A percentile compares a stretch with the other conserved stretches of the same genome.
These are phyloP conservation scores for Drosophila affinis DNA, from an alignment of 2,888 invertebrate species.

Conservation along the genomic window DNA sequence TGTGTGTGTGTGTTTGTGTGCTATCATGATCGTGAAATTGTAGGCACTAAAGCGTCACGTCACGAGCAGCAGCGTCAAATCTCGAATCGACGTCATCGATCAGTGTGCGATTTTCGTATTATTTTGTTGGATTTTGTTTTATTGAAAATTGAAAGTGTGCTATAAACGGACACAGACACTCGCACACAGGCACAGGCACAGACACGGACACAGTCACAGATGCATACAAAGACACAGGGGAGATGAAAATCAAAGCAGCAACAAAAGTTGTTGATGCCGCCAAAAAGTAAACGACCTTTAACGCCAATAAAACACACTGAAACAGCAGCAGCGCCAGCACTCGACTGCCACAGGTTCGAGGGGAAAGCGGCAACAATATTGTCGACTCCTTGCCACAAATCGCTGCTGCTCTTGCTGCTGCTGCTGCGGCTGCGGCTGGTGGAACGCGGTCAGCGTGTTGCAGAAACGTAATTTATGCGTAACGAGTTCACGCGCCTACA, in stretches of 20 bases:
- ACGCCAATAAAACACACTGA: constrained; percentile 73
- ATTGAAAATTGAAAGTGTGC: constrained; percentile 78
- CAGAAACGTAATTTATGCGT: constrained; percentile 73
- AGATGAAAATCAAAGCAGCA: constrained; percentile 78
- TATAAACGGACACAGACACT: constrained; percentile 52
- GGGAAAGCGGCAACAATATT: constrained; percentile 63
- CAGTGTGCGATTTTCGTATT: constrained; percentile 55
- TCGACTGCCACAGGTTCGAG: constrained; percentile 47
- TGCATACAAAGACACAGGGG: constrained; percentile 39
- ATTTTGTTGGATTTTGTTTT: constrained; percentile 48
- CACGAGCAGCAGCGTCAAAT: constrained; percentile 52
- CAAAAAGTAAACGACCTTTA: constrained; percentile 83
- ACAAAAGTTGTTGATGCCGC: constrained; percentile 79
- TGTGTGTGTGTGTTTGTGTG: constrained; percentile 20
- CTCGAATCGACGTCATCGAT: constrained; percentile 75
- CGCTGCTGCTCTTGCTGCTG: constrained; percentile 42
- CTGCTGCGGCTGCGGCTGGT: constrained; percentile 43
- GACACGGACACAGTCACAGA: constrained; percentile 31
- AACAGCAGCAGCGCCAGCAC: constrained; percentile 37
- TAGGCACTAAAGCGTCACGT: constrained; percentile 65
- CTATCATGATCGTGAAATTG: constrained; percentile 66
- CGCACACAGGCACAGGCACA: constrained; percentile 20
- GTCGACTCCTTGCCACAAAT: constrained; percentile 74
- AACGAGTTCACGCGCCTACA: constrained; percentile 78
- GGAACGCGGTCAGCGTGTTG: constrained; percentile 66